Base-by-base conservation (phyloP, 2,888 invertebrate species). In the Artemia sp. region DNA sequence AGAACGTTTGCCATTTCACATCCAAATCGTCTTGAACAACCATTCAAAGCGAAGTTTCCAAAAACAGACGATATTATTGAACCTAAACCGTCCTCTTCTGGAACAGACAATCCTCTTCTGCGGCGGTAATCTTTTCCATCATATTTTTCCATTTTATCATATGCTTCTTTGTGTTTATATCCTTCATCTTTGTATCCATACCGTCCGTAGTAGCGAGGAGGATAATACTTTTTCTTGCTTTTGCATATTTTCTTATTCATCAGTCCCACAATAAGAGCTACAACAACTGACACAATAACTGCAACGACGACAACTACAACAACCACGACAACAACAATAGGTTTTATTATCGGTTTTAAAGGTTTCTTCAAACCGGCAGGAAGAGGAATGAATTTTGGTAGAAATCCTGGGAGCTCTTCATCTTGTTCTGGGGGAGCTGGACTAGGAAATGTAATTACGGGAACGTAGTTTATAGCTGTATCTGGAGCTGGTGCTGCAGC, bases 11-110 rank as follows among this genome's bases (percentile, higher is more conserved):
- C 24, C 14, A 58, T n/a, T 53, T 71, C 71, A 51, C 71, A 71
- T n/a, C 68, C 38, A 5, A 71, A n/a, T 50, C 71, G 69, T 51
- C 69, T 68, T 52, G 69, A 51, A 67, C 71, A 71, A 24, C 69
- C 67, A 24, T 69, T 50, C 19, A 67, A 67, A 8, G 58, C 69
- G 12, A 69, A 52, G 12, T 69, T 69, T 7, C 69, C 19, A 10
- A 67, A 67, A n/a, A 71, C 67, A 5, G 69, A 51, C 38, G 64
- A 12, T 7, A 69, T 71, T 52, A 71, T 12, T 50, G 51, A 24
- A 8, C 58, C 69, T 12, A 71, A 51, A 51, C 69, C 67, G 51
- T 52, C 71, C 19, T 53, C 7, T 8, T 66, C 69, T 51, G 69
- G n/a, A 4, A 58, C 51, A 51, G 71, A 69, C 51, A 52, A 38